Evolutionary conservation across 2,888 invertebrate species (phyloP), one percentile per base, ranked within the genome.

Genomic region (Tricholauxania praeusta): DNA sequence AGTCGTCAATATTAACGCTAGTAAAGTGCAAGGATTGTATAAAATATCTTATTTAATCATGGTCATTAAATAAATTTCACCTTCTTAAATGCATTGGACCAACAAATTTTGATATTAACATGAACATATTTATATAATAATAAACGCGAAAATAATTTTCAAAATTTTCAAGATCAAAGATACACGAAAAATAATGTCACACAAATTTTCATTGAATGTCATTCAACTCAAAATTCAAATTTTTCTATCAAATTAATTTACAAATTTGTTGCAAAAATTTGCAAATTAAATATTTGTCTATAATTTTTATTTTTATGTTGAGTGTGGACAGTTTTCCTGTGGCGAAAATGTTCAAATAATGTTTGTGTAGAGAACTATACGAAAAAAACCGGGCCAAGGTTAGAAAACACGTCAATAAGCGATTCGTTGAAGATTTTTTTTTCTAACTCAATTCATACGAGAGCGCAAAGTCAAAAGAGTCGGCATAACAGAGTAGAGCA

Each of bases 361-460:
- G 51, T 49, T 28, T 39, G 60, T 17, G 64, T 49, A 28, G 64
- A 49, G 28, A 64, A 32, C 17, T 57, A 19, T 48, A 22, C 64
- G 64, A 64, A 49, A 51, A 48, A 80, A 80, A 82, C 81, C 82
- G 81, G 84, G 85, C 85, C 84, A 84, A 84, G 84, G 84, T 84
- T 83, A 81, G 78, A 82, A 84, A 84, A 83, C 85, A 83, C 85
- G 84, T 84, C 84, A 84, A 81, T 82, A 83, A 52, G 51, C 49
- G 22, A 62, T 51, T 49, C 19, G 39, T 39, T 39, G 39, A 39
- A 39, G 32, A 62, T 62, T 28, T 62, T 32, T 62, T 32, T 47
- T 49, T 51, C 51, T 64, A 17, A 22, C 39, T 8, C 39, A 39
- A 39, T 39, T 4, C 8, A 39, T 39, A 39, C 39, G 39, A 39